Evolutionary conservation across 2,113 vertebrate genomes (phyloP).

Genomic region (Gallinago paraguaiae): DNA sequence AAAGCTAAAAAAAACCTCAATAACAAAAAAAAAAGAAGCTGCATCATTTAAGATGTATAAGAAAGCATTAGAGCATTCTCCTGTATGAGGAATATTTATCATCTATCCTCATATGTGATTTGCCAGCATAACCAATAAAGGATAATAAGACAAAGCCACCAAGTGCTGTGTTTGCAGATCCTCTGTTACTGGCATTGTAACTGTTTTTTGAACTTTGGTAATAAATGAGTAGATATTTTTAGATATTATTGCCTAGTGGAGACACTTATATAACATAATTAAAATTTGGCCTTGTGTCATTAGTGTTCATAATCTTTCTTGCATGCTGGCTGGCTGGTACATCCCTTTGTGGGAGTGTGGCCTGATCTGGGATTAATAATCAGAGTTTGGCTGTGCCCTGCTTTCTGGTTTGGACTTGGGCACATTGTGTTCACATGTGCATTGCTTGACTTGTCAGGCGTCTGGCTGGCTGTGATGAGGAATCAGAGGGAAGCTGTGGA

Average conservation of each 20-base stretch:
- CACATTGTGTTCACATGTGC: not conserved
- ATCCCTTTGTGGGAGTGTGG: not conserved
- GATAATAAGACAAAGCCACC: conserved; percentile 1
- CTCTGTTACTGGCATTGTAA: not conserved
- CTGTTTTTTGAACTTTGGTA: not conserved
- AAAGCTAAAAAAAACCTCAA: not conserved
- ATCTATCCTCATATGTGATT: not conserved
- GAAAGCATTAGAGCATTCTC: not conserved
- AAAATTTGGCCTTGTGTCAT: not conserved
- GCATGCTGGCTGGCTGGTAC: not conserved
- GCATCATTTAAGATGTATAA: not conserved
- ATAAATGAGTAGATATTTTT: not conserved
- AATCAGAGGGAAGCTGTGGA: not conserved
- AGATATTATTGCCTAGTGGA: not conserved
- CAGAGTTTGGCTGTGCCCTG: not conserved
- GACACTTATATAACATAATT: not conserved
- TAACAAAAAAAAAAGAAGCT: not conserved
- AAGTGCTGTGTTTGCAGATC: not conserved
- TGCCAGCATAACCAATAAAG: not conserved
- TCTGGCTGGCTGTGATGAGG: not conserved
- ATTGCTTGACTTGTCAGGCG: not conserved
- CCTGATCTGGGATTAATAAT: not conserved
- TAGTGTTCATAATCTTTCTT: not conserved
- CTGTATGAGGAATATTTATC: not conserved
- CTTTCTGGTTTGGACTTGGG: not conserved